phyloP scores from a whole-genome alignment of 37 sponge, comb jelly and placozoan genomes.

The Aplysina aerophoba region DNA sequence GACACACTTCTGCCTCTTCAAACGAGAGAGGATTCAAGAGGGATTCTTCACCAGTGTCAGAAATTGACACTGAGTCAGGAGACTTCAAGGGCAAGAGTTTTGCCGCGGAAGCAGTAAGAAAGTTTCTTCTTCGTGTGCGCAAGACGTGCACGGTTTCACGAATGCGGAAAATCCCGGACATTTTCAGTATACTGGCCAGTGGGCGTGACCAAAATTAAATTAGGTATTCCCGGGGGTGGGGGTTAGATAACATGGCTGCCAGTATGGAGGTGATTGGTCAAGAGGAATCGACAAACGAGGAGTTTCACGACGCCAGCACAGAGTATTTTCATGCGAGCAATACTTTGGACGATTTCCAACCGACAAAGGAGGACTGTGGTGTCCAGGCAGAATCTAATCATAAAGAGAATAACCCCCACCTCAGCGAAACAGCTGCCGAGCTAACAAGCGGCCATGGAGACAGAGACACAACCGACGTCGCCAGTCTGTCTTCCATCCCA shows the following conservation, averaged over 20 bases:
- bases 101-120: neutral
- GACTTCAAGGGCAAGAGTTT: conserved; percentile 24
- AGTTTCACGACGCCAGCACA: neutral
- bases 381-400: neutral
- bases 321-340: neutral
- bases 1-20: conserved; percentile 17
- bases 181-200: too few relatives aligned
- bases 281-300: neutral
- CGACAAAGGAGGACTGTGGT: neutral
- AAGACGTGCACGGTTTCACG: neutral
- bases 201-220: too few relatives aligned
- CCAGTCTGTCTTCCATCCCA: neutral
- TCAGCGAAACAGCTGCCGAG: neutral
- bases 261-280: neutral
- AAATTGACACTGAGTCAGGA: conserved; percentile 66
- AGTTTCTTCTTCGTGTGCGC: neutral
- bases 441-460: neutral
- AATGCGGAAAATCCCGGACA: neutral
- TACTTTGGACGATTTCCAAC: neutral
- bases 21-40: conserved; percentile 32
- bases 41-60: conserved; percentile 54
- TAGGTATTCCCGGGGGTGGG: too few relatives aligned
- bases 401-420: neutral
- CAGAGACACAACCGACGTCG: neutral
- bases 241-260: too few relatives aligned